Conservation (phyloP, 1,140 invertebrate species). For the Aphaenogaster rudis region DNA sequence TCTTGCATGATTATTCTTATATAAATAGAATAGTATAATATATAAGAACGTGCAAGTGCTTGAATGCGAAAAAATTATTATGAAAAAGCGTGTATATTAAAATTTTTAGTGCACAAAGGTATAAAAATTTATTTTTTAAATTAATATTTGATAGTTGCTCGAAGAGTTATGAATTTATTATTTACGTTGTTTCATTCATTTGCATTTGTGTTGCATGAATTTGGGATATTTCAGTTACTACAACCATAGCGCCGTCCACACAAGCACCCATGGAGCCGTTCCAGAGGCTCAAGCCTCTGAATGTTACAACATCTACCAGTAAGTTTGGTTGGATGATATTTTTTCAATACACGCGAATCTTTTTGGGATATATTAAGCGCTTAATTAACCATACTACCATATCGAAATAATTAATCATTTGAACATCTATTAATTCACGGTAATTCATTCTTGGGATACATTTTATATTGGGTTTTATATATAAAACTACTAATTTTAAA, state of each 20-base stretch:
- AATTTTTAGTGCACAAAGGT: background rate
- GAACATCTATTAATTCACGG: background rate
- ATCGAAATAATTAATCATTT: conserved; percentile 5
- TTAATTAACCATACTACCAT: background rate
- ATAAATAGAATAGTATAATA: conserved; percentile 5
- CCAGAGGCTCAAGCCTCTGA: conserved; percentile 81
- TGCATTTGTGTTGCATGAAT: conserved; percentile 87
- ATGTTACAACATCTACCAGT: conserved; percentile 79
- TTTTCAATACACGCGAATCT: background rate
- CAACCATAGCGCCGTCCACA: conserved; percentile 83
- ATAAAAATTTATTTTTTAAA: conserved; percentile 2
- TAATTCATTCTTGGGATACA: background rate
- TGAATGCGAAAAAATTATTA: background rate
- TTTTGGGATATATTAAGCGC: background rate
- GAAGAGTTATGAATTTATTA: conserved; percentile 74
- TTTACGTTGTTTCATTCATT: conserved; percentile 78
- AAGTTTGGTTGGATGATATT: conserved; percentile 77
- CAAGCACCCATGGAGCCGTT: conserved; percentile 81
- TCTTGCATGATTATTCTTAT: conserved; percentile 21
- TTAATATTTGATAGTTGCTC: background rate
- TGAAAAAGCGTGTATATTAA: background rate
- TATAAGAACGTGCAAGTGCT: background rate
- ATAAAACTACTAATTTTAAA: conserved; percentile 28
- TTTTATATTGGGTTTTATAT: background rate
- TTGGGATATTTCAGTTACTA: conserved; percentile 86